A percentile compares a stretch with the other conserved stretches of the same genome.
These are phyloP conservation scores for Drosophila diplacantha DNA, from an alignment of 2,888 invertebrate species.

Conservation along the genomic window DNA sequence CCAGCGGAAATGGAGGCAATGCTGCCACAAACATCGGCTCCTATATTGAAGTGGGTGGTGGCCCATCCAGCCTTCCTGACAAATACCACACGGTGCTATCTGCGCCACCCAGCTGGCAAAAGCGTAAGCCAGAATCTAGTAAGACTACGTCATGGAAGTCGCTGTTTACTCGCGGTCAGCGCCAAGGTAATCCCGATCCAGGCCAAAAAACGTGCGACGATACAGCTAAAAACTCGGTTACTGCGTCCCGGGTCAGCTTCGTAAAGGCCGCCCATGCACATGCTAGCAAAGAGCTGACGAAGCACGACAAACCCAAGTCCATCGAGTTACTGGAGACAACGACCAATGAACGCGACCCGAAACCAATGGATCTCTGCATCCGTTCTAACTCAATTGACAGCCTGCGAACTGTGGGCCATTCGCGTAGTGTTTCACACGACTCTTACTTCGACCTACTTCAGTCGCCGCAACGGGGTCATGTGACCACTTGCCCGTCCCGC, in stretches of 20 bases:
- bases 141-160: slow-evolving; percentile 78
- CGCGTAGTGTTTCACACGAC: slow-evolving; percentile 92
- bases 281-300: slow-evolving; percentile 69
- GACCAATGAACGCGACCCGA: slow-evolving; percentile 60
- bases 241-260: slow-evolving; percentile 73
- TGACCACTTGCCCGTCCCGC: slow-evolving; percentile 77
- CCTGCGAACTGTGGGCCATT: slow-evolving; percentile 77
- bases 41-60: slow-evolving; percentile 87
- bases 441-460: slow-evolving; percentile 89
- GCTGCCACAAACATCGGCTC: slow-evolving; percentile 77
- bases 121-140: slow-evolving; percentile 70
- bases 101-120: slow-evolving; percentile 82
- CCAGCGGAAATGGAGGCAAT: slow-evolving; percentile 46
- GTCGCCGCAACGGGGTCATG: slow-evolving; percentile 76
- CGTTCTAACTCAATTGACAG: slow-evolving; percentile 78
- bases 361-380: slow-evolving; percentile 77
- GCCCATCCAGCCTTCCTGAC: slow-evolving; percentile 86
- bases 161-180: slow-evolving; percentile 77
- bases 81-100: slow-evolving; percentile 95
- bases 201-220: slow-evolving; percentile 52
- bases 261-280: slow-evolving; percentile 69
- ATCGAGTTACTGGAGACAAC: slow-evolving; percentile 76
- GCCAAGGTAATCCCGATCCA: slow-evolving; percentile 65
- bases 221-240: slow-evolving; percentile 50
- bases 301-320: slow-evolving; percentile 76